phyloP scores from a whole-genome alignment of 1,140 invertebrate species.

The Leguminivora glycinivorella region DNA sequence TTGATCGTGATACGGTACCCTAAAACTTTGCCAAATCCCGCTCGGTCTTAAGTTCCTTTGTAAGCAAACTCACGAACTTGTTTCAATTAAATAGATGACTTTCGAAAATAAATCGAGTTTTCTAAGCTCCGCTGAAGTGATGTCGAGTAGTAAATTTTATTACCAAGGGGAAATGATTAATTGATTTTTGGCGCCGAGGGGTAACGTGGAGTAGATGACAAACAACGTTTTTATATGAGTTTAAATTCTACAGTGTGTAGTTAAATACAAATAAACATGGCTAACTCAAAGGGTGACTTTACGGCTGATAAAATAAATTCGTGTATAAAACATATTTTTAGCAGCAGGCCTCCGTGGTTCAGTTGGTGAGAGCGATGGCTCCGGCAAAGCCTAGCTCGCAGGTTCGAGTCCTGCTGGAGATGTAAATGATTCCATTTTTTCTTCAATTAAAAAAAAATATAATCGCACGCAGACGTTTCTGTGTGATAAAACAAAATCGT shows the following conservation, averaged over 20 bases:
- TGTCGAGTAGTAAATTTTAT: constrained; percentile 58
- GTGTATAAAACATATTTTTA: too few species aligned
- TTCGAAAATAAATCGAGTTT: constrained; percentile 62
- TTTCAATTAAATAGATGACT: constrained; percentile 66
- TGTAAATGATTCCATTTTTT: too few species aligned
- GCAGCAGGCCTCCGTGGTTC: too few species aligned
- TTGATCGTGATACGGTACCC: neutral
- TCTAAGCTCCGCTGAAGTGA: constrained; percentile 42
- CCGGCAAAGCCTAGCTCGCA: too few species aligned
- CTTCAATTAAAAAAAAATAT: too few species aligned
- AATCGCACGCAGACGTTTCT: too few species aligned
- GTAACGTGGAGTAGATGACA: constrained; percentile 42
- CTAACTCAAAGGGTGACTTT: too few species aligned
- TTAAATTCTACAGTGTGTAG: neutral
- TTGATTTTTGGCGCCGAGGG: constrained; percentile 44
- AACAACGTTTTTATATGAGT: constrained; percentile 37
- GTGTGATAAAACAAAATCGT: too few species aligned
- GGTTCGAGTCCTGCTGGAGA: too few species aligned
- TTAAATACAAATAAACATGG: neutral
- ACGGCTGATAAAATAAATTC: too few species aligned
- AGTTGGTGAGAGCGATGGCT: too few species aligned
- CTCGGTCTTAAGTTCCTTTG: constrained; percentile 34
- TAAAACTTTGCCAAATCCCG: constrained; percentile 36
- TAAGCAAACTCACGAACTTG: constrained; percentile 48
- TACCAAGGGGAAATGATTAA: constrained; percentile 52